A percentile compares a stretch with the other conserved stretches of the same genome.
Evolutionary conservation across 2,888 invertebrate species (phyloP).

Genomic region (Cremastinae sp.): DNA sequence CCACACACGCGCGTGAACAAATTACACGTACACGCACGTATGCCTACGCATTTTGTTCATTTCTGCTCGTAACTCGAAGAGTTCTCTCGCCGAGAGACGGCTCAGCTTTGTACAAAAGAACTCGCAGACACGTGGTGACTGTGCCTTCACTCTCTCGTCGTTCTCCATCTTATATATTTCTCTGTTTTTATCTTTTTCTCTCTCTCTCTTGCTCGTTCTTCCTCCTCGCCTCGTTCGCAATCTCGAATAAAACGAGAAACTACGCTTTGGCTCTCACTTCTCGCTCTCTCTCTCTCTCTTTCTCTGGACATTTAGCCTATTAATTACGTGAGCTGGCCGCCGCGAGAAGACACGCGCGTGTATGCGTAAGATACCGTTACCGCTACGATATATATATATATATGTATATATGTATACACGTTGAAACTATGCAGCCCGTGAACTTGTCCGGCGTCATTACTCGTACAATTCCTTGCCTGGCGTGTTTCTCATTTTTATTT

Average conservation of each 20-base stretch:
- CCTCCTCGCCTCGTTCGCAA: slow-evolving; percentile 11
- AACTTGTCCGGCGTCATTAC: slow-evolving; percentile 19
- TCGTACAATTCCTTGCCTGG: slow-evolving; percentile 31
- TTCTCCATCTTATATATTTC: slow-evolving; percentile 36
- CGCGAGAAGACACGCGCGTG: slow-evolving; percentile 19
- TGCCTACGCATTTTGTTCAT: slow-evolving; percentile 33
- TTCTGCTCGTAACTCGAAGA: slow-evolving; percentile 30
- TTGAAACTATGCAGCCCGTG: neutral
- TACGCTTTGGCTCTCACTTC: slow-evolving; percentile 31
- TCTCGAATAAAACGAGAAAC: slow-evolving; percentile 48
- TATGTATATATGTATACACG: neutral
- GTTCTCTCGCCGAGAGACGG: slow-evolving; percentile 40
- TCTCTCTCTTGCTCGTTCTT: slow-evolving; percentile 36
- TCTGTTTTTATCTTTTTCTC: slow-evolving; percentile 10
- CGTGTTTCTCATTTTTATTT: slow-evolving; percentile 20
- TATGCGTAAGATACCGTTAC: slow-evolving; percentile 25
- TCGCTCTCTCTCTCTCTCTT: too few species aligned
- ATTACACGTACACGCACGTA: slow-evolving; percentile 15
- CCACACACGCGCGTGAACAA: slow-evolving; percentile 18
- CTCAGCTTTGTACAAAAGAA: slow-evolving; percentile 55
- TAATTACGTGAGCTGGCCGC: slow-evolving; percentile 54
- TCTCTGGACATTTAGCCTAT: slow-evolving; percentile 52
- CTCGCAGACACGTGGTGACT: slow-evolving; percentile 55
- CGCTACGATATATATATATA: neutral
- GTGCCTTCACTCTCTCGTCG: slow-evolving; percentile 43